Evolutionary conservation across 2,888 invertebrate species (phyloP).

Genomic region (Leucania comma): DNA sequence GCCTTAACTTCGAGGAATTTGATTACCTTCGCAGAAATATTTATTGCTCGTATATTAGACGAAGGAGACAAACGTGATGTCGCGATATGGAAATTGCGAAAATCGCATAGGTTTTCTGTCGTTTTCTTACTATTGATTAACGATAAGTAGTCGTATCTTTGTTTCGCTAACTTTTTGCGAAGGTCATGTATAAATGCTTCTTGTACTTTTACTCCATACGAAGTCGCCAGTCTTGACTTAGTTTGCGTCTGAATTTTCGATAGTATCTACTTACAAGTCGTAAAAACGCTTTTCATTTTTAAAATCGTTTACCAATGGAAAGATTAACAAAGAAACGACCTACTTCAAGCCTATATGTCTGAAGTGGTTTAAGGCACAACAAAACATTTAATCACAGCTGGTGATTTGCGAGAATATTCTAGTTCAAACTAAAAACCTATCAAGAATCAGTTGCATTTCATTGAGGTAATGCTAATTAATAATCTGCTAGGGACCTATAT

Average conservation of each 20-base stretch:
- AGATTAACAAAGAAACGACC: constrained; percentile 43
- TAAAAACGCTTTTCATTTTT: constrained; percentile 37
- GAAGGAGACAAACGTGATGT: constrained; percentile 73
- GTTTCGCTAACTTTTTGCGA: constrained; percentile 39
- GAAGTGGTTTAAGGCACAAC: constrained; percentile 55
- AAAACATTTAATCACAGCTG: constrained; percentile 60
- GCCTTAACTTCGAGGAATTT: constrained; percentile 33
- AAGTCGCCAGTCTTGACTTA: constrained; percentile 36
- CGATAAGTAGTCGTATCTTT: constrained; percentile 28
- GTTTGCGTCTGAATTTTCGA: constrained; percentile 43
- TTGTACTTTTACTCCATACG: constrained; percentile 25
- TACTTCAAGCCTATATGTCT: constrained; percentile 38
- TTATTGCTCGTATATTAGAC: constrained; percentile 59
- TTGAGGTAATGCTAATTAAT: background rate
- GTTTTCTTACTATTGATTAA: constrained; percentile 58
- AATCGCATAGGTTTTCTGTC: constrained; percentile 58
- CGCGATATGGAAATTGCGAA: constrained; percentile 77
- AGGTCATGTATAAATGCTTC: constrained; percentile 36
- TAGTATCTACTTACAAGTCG: constrained; percentile 20
- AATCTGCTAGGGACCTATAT: background rate
- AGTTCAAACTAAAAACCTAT: constrained; percentile 22
- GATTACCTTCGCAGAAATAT: constrained; percentile 41
- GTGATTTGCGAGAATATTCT: constrained; percentile 73
- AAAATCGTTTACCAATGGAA: constrained; percentile 21
- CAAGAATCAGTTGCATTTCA: constrained; percentile 37